Evolutionary conservation across 2,797 vertebrate species (phyloP), one percentile per base, ranked within the genome.

Genomic region (Danio albolineatus): DNA sequence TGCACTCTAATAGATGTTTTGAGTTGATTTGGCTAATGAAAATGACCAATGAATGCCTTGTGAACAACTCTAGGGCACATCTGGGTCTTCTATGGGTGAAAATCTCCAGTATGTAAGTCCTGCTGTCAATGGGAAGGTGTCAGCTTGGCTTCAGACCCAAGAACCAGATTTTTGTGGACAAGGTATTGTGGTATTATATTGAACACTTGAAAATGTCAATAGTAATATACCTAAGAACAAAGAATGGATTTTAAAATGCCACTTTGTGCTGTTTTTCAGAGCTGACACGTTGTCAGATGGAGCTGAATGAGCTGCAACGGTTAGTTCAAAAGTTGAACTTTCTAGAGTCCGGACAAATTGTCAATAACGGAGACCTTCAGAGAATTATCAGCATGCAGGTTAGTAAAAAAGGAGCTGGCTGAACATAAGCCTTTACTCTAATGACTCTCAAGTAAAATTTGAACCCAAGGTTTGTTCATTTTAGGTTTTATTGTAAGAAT

Each of bases 71-170:
- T 86, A 94, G 90, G 86, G 83, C 78, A 51, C 86, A 7, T 36
- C 80, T 2, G 85, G 36, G 9, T 83, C 74, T 14, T 80, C 80
- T 19, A 1, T 0, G 59, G 70, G 59, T 17, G 87, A 90, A 0
- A 88, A 86, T 0, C 83, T 90, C 67, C 93, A 93, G 0, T 91
- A 91, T 43, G 87, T 91, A 75, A 93, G 87, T 87, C 90, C 88
- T 16, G 89, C 83, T 38, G 93, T 88, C n/a, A 93, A 94, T 85
- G 90, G 84, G 67, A 97, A 96, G 87, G 95, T 98, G 78, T 92
- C 93, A 0, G 94, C 95, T 0, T 98, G 97, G 97, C 91, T 98
- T 84, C 95, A 94, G 91, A 95, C 93, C 17, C 94, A 95, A 7
- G 86, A 94, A 54, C 88, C 94, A 4, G 95, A 96, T 81, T 89